Evolutionary conservation across 2,888 invertebrate species (phyloP), one percentile per base, ranked within the genome.

Genomic region (Volucella bombylans): DNA sequence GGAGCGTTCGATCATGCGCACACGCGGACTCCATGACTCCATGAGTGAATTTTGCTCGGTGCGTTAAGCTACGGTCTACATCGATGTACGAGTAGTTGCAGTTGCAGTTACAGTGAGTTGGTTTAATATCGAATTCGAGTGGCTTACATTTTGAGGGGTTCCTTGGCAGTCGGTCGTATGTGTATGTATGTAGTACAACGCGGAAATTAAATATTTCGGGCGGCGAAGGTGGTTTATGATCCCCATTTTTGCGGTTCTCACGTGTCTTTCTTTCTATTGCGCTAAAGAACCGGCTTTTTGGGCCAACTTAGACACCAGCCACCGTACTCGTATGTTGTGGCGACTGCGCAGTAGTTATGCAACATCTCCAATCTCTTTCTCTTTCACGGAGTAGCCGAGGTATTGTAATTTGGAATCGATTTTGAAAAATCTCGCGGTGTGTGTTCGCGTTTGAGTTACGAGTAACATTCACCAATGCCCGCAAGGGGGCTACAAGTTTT

Each of bases 211-310:
- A 31, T 55, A 41, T 68, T 72, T 78, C 62, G 78, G 72, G 64
- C 73, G 82, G 82, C 78, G 78, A 82, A 72, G 82, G 82, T 82
- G 82, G 82, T 68, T 73, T 82, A 82, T 82, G 78, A 67, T n/a
- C 72, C 38, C 65, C 62, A 61, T 57, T 39, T 65, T 52, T 50
- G 59, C 9, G 43, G 68, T 82, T 82, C 78, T 72, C 82, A 82
- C 62, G 78, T 78, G 59, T 59, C 41, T 23, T 41, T 31, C 55
- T 55, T 23, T 38, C 15, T 38, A 38, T 55, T 62, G 65, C 59
- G 43, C 45, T 14, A 31, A 62, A 72, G 82, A 82, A 82, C 82
- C 78, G 82, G 82, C 72, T 82, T 82, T 67, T 78, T 71, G 64
- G 59, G 64, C 49, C 54, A 68, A 45, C 18, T 76, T 54, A 61